Percentiles rank a stretch among this genome's conserved stretches.
phyloP scores from a whole-genome alignment of 2,888 invertebrate genomes.

The Hololepta plana region DNA sequence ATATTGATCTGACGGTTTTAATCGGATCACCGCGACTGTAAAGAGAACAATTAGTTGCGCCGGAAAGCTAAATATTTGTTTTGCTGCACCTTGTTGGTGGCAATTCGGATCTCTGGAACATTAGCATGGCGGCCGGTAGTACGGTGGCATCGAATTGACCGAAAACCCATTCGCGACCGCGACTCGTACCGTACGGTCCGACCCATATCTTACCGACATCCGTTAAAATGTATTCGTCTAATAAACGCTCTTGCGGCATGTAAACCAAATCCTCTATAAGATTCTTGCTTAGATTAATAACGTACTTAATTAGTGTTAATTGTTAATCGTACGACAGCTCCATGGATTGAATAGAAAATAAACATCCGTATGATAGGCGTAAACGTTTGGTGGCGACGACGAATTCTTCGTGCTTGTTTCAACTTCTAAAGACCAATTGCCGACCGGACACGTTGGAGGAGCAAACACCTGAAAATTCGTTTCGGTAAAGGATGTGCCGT shows the following conservation, averaged over 20 bases:
- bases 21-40: conserved; percentile 48
- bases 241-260: conserved; percentile 46
- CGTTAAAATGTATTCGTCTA: conserved; percentile 61
- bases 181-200: conserved; percentile 50
- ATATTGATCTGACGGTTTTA: conserved; percentile 46
- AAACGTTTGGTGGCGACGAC: conserved; percentile 26
- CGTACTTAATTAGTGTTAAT: too few relatives aligned
- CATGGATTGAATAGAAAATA: conserved; percentile 73
- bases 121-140: conserved; percentile 48
- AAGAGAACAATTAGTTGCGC: conserved; percentile 5
- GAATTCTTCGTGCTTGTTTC: conserved; percentile 34
- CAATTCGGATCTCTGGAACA: conserved; percentile 47
- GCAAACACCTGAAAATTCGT: conserved; percentile 35
- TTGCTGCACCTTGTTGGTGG: conserved; percentile 34
- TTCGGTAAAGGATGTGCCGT: conserved; percentile 3
- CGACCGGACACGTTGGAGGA: conserved; percentile 45
- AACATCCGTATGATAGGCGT: conserved; percentile 45
- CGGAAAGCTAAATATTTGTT: too few relatives aligned
- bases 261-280: conserved; percentile 53
- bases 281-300: conserved; percentile 4
- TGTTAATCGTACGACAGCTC: conserved; percentile 68
- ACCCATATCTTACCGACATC: conserved; percentile 80
- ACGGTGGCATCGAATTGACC: conserved; percentile 63
- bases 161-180: conserved; percentile 68
- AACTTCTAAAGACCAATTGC: conserved; percentile 46